phyloP scores from a whole-genome alignment of 1,140 invertebrate species.

The Diorhabda carinulata region DNA sequence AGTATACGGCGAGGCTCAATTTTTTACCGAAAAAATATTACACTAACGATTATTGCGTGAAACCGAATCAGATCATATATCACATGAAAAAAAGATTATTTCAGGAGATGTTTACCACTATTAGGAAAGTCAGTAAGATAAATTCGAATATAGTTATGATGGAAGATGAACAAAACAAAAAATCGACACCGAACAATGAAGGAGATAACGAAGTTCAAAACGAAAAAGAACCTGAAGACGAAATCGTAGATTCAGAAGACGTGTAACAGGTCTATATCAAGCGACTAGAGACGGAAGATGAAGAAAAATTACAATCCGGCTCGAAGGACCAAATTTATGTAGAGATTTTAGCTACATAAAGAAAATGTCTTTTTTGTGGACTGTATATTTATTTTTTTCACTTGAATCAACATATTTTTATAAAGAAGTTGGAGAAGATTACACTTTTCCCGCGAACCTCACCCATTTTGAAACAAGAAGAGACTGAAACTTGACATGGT shows the following conservation, averaged over 20 bases:
- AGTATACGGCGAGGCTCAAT: slow-evolving; percentile 62
- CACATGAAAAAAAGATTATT: slow-evolving; percentile 66
- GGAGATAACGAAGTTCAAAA: slow-evolving; percentile 53
- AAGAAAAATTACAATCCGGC: slow-evolving; percentile 54
- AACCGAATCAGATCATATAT: slow-evolving; percentile 65
- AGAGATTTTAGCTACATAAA: too few relatives aligned
- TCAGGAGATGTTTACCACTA: slow-evolving; percentile 55
- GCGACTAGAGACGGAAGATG: slow-evolving; percentile 71
- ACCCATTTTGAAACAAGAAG: too few relatives aligned
- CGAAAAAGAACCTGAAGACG: slow-evolving; percentile 48
- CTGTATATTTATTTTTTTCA: too few relatives aligned
- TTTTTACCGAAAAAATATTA: slow-evolving; percentile 73
- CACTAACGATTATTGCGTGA: slow-evolving; percentile 64
- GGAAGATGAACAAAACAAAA: slow-evolving; percentile 42
- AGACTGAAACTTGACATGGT: too few relatives aligned
- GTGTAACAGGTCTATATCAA: slow-evolving; percentile 55
- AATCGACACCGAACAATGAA: slow-evolving; percentile 38
- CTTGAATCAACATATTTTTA: too few relatives aligned
- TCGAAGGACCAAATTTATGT: slow-evolving; percentile 35
- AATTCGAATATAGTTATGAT: slow-evolving; percentile 36
- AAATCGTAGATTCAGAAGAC: slow-evolving; percentile 58
- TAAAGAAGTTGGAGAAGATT: too few relatives aligned
- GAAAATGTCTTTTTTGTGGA: too few relatives aligned
- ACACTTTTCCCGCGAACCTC: too few relatives aligned
- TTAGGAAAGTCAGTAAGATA: slow-evolving; percentile 43